These are phyloP conservation scores for Sylvicola cinctus DNA, from an alignment of 2,888 invertebrate species.

Conservation along the genomic window DNA sequence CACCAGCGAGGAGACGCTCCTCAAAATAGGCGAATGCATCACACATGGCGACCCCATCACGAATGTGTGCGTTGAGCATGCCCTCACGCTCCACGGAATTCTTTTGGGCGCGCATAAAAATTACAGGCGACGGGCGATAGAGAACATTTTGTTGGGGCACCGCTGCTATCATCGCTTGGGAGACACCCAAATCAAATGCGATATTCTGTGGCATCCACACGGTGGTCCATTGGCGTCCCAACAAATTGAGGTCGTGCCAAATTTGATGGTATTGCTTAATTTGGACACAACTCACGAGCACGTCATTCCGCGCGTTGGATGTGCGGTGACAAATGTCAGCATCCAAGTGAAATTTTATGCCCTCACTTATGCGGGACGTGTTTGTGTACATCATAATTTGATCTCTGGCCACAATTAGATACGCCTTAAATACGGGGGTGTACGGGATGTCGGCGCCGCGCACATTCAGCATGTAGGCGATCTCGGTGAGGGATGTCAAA, in stretches of 20 bases:
- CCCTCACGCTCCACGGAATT: slow-evolving; percentile 58
- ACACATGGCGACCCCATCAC: slow-evolving; percentile 78
- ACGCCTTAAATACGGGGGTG: slow-evolving; percentile 60
- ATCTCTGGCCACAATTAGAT: slow-evolving; percentile 42
- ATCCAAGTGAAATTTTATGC: slow-evolving; percentile 29
- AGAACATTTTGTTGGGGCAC: slow-evolving; percentile 36
- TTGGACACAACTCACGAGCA: slow-evolving; percentile 36
- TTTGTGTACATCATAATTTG: slow-evolving; percentile 52
- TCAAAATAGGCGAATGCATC: slow-evolving; percentile 62
- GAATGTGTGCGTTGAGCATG: slow-evolving; percentile 66
- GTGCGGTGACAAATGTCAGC: slow-evolving; percentile 42
- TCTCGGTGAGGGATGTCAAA: slow-evolving; percentile 69
- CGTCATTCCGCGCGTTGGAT: too few species aligned
- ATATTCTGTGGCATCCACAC: slow-evolving; percentile 49
- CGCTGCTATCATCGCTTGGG: slow-evolving; percentile 41
- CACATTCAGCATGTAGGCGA: slow-evolving; percentile 74
- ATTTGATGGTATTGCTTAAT: slow-evolving; percentile 45
- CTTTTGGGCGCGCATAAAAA: slow-evolving; percentile 71
- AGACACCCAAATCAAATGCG: slow-evolving; percentile 49
- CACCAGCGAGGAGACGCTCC: slow-evolving; percentile 21
- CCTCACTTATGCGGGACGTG: slow-evolving; percentile 37
- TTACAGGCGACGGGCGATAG: slow-evolving; percentile 55
- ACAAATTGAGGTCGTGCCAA: slow-evolving; percentile 46
- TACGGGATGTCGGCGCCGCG: slow-evolving; percentile 67
- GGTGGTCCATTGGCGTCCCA: slow-evolving; percentile 38